Conservation (phyloP, 2,797 vertebrate species). For the Bucorvus abyssinicus region DNA sequence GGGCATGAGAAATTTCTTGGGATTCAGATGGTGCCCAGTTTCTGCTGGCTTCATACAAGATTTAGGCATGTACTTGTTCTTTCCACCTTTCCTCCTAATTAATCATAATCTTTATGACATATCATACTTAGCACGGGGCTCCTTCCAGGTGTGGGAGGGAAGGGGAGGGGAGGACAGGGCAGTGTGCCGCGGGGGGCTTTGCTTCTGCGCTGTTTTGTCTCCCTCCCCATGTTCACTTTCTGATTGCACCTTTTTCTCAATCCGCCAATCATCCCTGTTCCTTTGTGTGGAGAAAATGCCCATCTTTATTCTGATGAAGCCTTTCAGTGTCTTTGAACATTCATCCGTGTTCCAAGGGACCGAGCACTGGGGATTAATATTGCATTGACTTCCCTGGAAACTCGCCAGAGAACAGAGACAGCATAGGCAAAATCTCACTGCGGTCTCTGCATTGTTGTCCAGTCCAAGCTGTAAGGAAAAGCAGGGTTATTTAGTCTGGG, state of each 20-base stretch:
- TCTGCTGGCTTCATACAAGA: not conserved
- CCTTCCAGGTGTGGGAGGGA: not conserved
- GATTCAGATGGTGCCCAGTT: not conserved
- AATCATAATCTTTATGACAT: not conserved
- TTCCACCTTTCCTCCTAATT: not conserved
- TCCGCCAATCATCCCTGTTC: not conserved
- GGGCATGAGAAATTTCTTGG: not conserved
- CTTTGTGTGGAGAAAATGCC: constrained; percentile 1
- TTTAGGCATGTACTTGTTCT: not conserved
- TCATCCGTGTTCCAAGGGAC: not conserved
- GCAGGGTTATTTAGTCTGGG: not conserved
- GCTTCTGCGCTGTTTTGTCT: not conserved
- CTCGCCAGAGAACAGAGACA: not conserved
- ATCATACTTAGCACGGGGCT: not conserved
- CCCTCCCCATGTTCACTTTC: not conserved
- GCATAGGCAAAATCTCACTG: not conserved
- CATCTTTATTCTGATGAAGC: constrained; percentile 16
- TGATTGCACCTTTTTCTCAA: not conserved
- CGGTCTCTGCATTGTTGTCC: not conserved
- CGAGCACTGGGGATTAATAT: not conserved
- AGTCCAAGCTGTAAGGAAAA: not conserved
- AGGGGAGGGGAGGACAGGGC: not conserved
- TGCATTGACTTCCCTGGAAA: constrained; percentile 20
- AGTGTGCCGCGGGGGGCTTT: not conserved
- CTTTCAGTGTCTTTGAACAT: not conserved